A percentile compares a stretch with the other conserved stretches of the same genome.
Evolutionary conservation across 2,797 vertebrate genomes (phyloP).

Genomic region (Muscicapa comitata): DNA sequence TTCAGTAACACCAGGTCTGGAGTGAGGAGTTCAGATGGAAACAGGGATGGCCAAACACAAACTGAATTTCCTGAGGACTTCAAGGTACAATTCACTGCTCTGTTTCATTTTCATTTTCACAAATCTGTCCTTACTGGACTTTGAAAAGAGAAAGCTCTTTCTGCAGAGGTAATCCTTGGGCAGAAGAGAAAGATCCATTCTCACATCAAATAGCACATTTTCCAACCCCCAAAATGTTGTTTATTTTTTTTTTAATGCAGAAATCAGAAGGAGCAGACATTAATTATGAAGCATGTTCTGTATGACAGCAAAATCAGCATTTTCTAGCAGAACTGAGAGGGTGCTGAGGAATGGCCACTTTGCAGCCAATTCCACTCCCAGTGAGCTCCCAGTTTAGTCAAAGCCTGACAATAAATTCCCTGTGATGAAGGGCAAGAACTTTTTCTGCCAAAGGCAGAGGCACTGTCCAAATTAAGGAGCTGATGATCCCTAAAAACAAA

Average conservation of each 20-base stretch:
- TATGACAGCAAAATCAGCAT: fast-evolving
- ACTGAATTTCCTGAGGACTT: not conserved
- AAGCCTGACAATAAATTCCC: not conserved
- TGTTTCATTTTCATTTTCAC: not conserved
- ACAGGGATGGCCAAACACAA: not conserved
- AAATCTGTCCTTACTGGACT: not conserved
- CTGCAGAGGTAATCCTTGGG: not conserved
- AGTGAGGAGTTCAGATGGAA: not conserved
- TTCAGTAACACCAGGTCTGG: not conserved
- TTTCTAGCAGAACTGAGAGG: not conserved
- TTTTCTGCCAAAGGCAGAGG: not conserved
- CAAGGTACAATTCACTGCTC: not conserved
- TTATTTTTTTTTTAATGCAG: not conserved
- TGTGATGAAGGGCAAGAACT: not conserved
- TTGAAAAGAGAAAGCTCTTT: not conserved
- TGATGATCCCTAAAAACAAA: not conserved
- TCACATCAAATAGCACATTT: not conserved
- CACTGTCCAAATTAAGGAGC: not conserved
- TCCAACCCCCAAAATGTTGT: not conserved
- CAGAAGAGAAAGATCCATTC: not conserved
- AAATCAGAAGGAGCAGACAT: not conserved
- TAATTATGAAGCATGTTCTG: not conserved
- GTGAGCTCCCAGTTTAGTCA: not conserved
- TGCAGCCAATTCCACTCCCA: not conserved
- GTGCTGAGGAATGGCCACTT: not conserved